Evolutionary conservation across 1,140 invertebrate species (phyloP), one percentile per base, ranked within the genome.

Genomic region (Dinoponera quadriceps): DNA sequence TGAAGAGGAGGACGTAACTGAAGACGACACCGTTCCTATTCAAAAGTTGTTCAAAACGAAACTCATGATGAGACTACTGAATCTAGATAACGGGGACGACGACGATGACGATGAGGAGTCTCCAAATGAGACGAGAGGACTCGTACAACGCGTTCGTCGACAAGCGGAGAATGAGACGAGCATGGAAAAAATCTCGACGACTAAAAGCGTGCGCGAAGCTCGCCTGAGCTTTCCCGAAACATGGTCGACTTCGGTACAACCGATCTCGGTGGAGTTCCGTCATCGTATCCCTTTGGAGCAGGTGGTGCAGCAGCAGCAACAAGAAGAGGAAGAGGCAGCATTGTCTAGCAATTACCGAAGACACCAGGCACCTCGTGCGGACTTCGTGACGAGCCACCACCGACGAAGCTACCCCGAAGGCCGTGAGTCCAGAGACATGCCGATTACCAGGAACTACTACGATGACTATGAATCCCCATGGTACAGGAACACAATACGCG

Each of bases 321-420:
- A 85, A 1, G 85, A 80, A 0, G 73, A 87, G 0, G 29, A 11
- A 16, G 5, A 25, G 44, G 69, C 60, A 3, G 63, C 75, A 20
- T 25, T 80, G 3, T 44, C 75, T 51, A 87, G 49, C n/a, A 60
- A 55, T 48, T 71, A 68, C 1, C 83, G 85, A 16, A 84, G 77
- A 9, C 83, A 86, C 57, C 91, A 92, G 5, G 75, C 86, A 2
- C 93, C 93, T 0, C 82, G 89, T 1, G 88, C 90, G 1, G 93
- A 94, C 68, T 94, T 94, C 9, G 84, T 94, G 0, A 94, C 94
- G 0, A 91, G 91, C 16, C 44, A 88, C 11, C 54, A 88, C 49
- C 85, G 91, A 7, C 71, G 88, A 2, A 87, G 69, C 54, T 92
- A 87, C 3, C 62, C 80, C 1, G 90, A 92, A 1, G 86, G 66